Percentiles rank a stretch among this genome's conserved stretches.
Evolutionary conservation across 2,113 vertebrate genomes (phyloP).

Genomic region (Crotalus helleri): DNA sequence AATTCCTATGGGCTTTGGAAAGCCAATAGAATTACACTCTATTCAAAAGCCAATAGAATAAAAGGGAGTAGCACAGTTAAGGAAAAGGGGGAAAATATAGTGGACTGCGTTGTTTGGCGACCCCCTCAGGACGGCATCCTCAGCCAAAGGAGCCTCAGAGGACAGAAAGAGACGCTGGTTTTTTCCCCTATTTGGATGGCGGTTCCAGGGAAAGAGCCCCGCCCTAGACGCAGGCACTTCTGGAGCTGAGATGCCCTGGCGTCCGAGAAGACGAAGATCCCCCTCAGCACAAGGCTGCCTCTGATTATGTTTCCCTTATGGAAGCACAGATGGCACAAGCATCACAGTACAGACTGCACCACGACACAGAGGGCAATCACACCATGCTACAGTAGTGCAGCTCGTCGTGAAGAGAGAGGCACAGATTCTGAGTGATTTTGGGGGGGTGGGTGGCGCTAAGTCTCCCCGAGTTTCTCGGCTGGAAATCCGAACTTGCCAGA

Average conservation of each 20-base stretch:
- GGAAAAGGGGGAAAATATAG: too few species aligned
- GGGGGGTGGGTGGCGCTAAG: fast-evolving
- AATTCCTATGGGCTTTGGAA: too few species aligned
- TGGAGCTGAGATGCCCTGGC: too few species aligned
- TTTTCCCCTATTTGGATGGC: background rate
- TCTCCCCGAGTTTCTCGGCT: too few species aligned
- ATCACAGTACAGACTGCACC: background rate
- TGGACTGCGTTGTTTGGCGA: too few species aligned
- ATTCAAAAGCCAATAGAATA: too few species aligned
- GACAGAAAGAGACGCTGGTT: background rate
- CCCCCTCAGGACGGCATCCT: background rate
- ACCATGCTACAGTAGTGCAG: background rate
- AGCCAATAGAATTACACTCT: too few species aligned
- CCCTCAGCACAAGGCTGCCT: background rate
- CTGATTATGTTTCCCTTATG: background rate
- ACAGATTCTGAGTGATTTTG: too few species aligned
- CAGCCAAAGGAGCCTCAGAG: background rate
- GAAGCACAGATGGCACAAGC: background rate
- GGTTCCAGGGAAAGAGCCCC: background rate
- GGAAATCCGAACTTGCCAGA: background rate
- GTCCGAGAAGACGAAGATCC: background rate
- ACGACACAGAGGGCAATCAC: background rate
- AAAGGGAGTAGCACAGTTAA: too few species aligned
- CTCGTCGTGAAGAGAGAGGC: background rate
- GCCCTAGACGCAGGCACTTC: background rate